phyloP scores from a whole-genome alignment of 2,888 invertebrate species.

The Andricus curvator region DNA sequence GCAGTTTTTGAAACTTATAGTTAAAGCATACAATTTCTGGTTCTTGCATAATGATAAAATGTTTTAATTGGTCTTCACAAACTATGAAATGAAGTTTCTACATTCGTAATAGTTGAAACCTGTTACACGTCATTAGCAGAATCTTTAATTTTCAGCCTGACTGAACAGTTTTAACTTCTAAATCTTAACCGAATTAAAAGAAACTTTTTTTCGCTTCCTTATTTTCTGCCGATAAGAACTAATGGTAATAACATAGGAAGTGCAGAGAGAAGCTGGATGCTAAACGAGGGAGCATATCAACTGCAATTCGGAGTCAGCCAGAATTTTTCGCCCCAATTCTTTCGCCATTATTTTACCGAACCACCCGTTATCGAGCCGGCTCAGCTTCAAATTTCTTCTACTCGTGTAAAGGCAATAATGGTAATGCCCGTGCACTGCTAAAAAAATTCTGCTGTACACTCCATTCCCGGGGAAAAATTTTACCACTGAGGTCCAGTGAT shows the following conservation, averaged over 20 bases:
- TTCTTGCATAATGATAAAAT: too few species aligned
- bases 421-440: slow-evolving; percentile 6
- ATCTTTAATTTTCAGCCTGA: slow-evolving; percentile 3
- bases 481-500: background rate
- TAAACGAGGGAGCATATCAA: slow-evolving; percentile 43
- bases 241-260: slow-evolving; percentile 49
- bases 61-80: too few species aligned
- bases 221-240: slow-evolving; percentile 20
- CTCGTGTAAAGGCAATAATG: slow-evolving; percentile 11
- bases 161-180: background rate
- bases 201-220: background rate
- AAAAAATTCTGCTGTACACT: slow-evolving; percentile 12
- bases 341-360: slow-evolving; percentile 51
- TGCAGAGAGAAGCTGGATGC: slow-evolving; percentile 41
- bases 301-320: slow-evolving; percentile 46
- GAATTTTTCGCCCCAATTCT: slow-evolving; percentile 59
- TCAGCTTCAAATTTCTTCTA: slow-evolving; percentile 25
- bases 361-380: slow-evolving; percentile 31
- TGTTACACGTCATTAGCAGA: background rate
- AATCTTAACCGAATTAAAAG: slow-evolving; percentile 10
- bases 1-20: too few species aligned
- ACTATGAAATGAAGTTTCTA: too few species aligned
- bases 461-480: background rate
- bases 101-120: too few species aligned
- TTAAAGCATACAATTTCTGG: too few species aligned